These are phyloP conservation scores for Drosophila repletoides DNA, from an alignment of 1,140 invertebrate genomes.

Conservation along the genomic window DNA sequence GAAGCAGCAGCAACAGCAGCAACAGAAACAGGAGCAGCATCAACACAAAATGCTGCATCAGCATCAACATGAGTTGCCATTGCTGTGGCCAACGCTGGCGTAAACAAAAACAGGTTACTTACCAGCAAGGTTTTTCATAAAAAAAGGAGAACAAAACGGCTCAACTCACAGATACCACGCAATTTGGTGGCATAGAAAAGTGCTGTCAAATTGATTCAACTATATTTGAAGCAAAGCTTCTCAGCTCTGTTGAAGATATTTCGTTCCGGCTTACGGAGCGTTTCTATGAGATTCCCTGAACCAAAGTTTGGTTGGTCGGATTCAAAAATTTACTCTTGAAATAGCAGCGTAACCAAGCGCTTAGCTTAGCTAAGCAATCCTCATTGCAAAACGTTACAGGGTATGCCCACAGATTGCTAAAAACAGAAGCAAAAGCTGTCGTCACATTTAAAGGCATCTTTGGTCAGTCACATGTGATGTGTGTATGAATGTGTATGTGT, in stretches of 20 bases:
- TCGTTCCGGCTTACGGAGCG: too few relatives aligned
- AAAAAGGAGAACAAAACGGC: background rate
- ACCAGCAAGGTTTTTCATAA: background rate
- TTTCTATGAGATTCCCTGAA: too few relatives aligned
- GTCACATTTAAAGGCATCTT: conserved; percentile 38
- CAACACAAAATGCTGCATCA: conserved; percentile 24
- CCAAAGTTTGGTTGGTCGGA: too few relatives aligned
- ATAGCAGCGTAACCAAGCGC: too few relatives aligned
- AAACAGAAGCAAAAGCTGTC: conserved; percentile 27
- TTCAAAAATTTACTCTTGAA: too few relatives aligned
- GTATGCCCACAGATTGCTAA: conserved; percentile 10
- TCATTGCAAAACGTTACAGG: background rate
- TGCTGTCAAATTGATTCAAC: too few relatives aligned
- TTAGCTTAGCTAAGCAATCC: too few relatives aligned
- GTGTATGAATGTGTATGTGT: background rate
- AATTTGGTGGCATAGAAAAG: too few relatives aligned
- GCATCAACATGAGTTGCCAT: conserved; percentile 28
- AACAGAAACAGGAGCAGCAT: conserved; percentile 16
- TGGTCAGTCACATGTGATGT: conserved; percentile 16
- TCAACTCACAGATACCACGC: background rate
- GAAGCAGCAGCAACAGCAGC: conserved; percentile 11
- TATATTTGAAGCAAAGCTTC: too few relatives aligned
- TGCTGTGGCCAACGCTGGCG: conserved; percentile 29
- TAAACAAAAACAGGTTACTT: conserved; percentile 46
- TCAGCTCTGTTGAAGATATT: too few relatives aligned